phyloP scores from a whole-genome alignment of 2,113 vertebrate genomes.

The Murina feae region DNA sequence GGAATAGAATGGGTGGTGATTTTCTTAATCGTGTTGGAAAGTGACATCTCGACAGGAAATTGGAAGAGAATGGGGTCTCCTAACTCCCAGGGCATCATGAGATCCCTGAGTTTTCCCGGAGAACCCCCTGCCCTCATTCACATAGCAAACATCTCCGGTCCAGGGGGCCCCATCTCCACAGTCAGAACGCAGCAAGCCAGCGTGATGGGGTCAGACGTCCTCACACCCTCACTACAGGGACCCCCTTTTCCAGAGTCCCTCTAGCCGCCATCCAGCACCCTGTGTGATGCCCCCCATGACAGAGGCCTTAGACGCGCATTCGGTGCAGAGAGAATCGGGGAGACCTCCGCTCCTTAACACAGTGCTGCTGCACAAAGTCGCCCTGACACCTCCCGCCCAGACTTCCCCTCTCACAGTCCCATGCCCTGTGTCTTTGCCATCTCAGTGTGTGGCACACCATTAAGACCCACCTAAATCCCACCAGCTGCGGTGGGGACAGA shows the following conservation, averaged over 20 bases:
- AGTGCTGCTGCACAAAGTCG: accelerated
- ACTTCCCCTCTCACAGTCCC: neutral
- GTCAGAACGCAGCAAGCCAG: neutral
- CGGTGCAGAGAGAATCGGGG: neutral
- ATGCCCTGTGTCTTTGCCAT: neutral
- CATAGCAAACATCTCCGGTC: no score
- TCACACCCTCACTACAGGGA: neutral
- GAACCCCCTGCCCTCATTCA: neutral
- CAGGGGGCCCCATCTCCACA: no score
- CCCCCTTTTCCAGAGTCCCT: neutral
- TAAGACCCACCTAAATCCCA: neutral
- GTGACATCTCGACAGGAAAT: neutral
- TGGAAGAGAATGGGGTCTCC: neutral
- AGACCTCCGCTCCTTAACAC: neutral
- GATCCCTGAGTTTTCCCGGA: neutral
- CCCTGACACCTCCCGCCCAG: accelerated
- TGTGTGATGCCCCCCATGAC: no score
- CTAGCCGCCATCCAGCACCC: neutral
- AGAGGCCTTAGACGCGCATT: neutral
- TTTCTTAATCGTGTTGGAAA: neutral
- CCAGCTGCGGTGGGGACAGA: neutral
- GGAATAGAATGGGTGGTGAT: accelerated
- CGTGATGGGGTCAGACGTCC: accelerated
- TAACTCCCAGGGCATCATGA: neutral
- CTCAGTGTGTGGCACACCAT: accelerated